Conservation (phyloP, 2,888 invertebrate genomes). For the Trichogramma dendrolimi region DNA sequence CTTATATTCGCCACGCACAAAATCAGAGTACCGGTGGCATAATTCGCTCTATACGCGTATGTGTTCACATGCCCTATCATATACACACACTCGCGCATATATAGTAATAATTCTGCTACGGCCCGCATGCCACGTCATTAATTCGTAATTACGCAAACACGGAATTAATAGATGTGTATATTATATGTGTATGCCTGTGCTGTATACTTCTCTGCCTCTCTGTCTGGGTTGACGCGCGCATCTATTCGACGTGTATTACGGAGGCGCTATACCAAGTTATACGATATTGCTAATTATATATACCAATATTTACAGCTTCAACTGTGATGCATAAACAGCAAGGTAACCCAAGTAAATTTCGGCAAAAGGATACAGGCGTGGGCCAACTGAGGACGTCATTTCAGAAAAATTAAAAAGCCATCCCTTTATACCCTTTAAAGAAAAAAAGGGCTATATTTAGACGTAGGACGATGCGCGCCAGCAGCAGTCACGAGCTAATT, state of each 20-base stretch:
- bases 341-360: too few relatives aligned
- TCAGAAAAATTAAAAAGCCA: slow-evolving; percentile 40
- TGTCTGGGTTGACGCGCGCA: too few relatives aligned
- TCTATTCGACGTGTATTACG: too few relatives aligned
- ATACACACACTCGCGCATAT: background rate
- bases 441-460: background rate
- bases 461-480: slow-evolving; percentile 6
- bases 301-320: too few relatives aligned
- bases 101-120: slow-evolving; percentile 23
- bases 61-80: slow-evolving; percentile 4
- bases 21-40: too few relatives aligned
- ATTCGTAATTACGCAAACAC: slow-evolving; percentile 35
- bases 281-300: too few relatives aligned
- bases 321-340: too few relatives aligned
- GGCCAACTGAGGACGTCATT: too few relatives aligned
- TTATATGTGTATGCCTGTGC: slow-evolving; percentile 30
- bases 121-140: slow-evolving; percentile 34
- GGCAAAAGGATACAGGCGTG: too few relatives aligned
- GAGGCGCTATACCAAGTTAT: too few relatives aligned
- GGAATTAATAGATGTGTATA: slow-evolving; percentile 32
- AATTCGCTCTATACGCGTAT: slow-evolving; percentile 1
- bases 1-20: too few relatives aligned
- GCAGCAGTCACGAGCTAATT: slow-evolving; percentile 13
- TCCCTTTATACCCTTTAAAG: slow-evolving; percentile 30
- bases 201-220: too few relatives aligned